Evolutionary conservation across 2,797 vertebrate species (phyloP).

Genomic region (Rallus crepitans): DNA sequence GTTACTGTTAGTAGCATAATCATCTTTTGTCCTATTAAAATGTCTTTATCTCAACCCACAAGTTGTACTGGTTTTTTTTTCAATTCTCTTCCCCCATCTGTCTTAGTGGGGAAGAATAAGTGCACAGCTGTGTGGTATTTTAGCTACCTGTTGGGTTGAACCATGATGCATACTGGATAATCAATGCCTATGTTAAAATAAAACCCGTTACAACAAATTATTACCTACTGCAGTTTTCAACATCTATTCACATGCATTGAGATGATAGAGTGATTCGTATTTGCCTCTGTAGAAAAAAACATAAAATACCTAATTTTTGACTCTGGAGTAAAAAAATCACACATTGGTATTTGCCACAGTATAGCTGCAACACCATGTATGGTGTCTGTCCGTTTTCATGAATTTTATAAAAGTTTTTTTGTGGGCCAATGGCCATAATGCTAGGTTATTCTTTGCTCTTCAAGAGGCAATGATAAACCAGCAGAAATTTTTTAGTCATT

Average conservation of each 20-base stretch:
- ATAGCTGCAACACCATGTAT: fast-evolving
- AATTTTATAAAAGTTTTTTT: not conserved
- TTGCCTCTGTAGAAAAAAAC: not conserved
- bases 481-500: not conserved
- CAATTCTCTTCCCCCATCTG: too few relatives aligned
- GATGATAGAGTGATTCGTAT: not conserved
- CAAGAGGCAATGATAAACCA: not conserved
- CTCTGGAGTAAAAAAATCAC: not conserved
- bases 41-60: too few relatives aligned
- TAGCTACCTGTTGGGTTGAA: too few relatives aligned
- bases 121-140: too few relatives aligned
- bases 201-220: not conserved
- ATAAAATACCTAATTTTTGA: not conserved
- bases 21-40: too few relatives aligned
- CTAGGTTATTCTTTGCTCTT: not conserved
- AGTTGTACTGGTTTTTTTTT: too few relatives aligned
- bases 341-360: fast-evolving
- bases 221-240: not conserved
- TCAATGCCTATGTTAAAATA: not conserved
- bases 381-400: not conserved
- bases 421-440: not conserved
- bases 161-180: not conserved
- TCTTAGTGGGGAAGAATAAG: too few relatives aligned
- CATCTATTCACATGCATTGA: not conserved
- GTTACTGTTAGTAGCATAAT: too few relatives aligned